A percentile compares a stretch with the other conserved stretches of the same genome.
Conservation (phyloP, 2,797 vertebrate genomes). For the Pygocentrus nattereri region DNA sequence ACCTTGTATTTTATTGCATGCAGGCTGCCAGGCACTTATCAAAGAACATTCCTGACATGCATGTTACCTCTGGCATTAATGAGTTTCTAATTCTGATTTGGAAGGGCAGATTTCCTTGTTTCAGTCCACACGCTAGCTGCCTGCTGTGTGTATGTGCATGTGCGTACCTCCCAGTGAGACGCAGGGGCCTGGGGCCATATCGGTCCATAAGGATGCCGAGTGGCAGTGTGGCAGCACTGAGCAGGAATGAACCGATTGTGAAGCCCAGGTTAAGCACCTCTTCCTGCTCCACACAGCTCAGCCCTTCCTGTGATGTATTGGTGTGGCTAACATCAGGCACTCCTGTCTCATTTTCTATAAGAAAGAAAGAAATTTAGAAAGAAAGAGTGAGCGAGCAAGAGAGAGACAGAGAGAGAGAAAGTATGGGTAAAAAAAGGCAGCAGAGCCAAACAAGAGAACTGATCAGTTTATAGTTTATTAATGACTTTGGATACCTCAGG, state of each 20-base stretch:
- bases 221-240: constrained; percentile 89
- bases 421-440: neutral
- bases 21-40: no score
- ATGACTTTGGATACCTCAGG: constrained; percentile 24
- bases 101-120: neutral
- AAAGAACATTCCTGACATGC: neutral
- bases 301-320: constrained; percentile 56
- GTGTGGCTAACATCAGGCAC: constrained; percentile 46
- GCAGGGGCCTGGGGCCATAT: constrained; percentile 86
- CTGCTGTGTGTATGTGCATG: neutral
- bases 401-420: neutral
- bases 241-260: constrained; percentile 90
- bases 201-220: constrained; percentile 85
- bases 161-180: constrained; percentile 88
- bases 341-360: constrained; percentile 69
- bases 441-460: neutral
- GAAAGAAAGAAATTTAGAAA: constrained; percentile 3
- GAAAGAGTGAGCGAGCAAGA: neutral
- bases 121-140: neutral
- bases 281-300: constrained; percentile 86
- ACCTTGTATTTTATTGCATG: neutral
- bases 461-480: constrained; percentile 41
- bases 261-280: constrained; percentile 92
- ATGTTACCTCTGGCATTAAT: neutral
- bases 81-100: neutral